These are phyloP conservation scores for Grus americana DNA, from an alignment of 2,113 vertebrate species.

Conservation along the genomic window DNA sequence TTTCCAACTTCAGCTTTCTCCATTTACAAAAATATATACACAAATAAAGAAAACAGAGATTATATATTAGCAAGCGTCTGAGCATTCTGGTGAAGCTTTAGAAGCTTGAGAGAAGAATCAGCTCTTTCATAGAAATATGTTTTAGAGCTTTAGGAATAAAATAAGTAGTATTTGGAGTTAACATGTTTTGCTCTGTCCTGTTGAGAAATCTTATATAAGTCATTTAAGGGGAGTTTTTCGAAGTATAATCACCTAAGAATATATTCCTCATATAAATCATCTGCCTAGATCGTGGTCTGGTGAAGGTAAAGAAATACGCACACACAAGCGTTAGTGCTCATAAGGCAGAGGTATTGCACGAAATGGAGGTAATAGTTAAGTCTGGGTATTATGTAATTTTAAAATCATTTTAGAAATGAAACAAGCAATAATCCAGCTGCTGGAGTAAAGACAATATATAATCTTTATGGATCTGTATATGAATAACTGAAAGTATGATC, in stretches of 20 bases:
- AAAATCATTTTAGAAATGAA: neutral
- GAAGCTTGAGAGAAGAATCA: neutral
- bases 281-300: neutral
- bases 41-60: neutral
- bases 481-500: neutral
- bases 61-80: neutral
- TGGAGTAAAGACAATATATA: neutral
- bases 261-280: neutral
- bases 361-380: neutral
- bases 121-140: neutral
- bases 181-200: neutral
- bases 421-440: neutral
- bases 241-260: neutral
- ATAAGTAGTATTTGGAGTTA: neutral
- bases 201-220: neutral
- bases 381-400: neutral
- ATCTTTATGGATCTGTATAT: neutral
- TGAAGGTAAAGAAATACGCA: neutral
- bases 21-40: neutral
- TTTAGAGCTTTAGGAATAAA: neutral
- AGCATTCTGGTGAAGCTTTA: neutral
- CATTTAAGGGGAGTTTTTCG: neutral
- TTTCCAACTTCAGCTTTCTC: neutral
- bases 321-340: too few species aligned
- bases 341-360: neutral